phyloP scores from a whole-genome alignment of 2,797 vertebrate genomes.

The Sebastes cheni region DNA sequence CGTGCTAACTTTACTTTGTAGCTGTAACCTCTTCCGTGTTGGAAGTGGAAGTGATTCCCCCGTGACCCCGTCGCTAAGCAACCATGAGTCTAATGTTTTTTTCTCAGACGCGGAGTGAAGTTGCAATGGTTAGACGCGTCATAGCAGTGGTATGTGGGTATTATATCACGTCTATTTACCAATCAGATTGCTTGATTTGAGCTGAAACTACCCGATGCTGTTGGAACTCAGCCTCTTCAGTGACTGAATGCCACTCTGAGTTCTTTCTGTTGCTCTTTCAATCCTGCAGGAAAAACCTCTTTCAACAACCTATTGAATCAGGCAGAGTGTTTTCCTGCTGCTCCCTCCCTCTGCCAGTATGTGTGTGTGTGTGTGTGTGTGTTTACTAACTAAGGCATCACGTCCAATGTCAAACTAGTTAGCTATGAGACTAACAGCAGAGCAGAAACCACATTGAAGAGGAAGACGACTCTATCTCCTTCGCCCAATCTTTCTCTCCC shows the following conservation, averaged over 20 bases:
- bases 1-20: no score
- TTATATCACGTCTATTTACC: no score
- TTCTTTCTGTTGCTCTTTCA: conserved; percentile 1
- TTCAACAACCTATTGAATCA: conserved; percentile 3
- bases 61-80: no score
- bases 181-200: no score
- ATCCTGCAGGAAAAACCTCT: conserved; percentile 1
- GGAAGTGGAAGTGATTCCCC: no score
- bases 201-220: not conserved
- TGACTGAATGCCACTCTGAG: not conserved
- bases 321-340: not conserved
- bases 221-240: not conserved
- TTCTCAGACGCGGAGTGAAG: no score
- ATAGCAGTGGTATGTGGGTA: no score
- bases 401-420: not conserved
- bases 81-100: no score
- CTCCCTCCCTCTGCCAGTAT: not conserved
- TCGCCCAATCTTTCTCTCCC: not conserved
- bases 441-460: conserved; percentile 2
- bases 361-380: not conserved
- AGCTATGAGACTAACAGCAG: not conserved
- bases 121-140: no score
- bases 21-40: no score
- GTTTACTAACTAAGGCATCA: conserved; percentile 13
- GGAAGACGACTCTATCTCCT: not conserved